Conservation (phyloP, 2,888 invertebrate species). For the Diaperis boleti region DNA sequence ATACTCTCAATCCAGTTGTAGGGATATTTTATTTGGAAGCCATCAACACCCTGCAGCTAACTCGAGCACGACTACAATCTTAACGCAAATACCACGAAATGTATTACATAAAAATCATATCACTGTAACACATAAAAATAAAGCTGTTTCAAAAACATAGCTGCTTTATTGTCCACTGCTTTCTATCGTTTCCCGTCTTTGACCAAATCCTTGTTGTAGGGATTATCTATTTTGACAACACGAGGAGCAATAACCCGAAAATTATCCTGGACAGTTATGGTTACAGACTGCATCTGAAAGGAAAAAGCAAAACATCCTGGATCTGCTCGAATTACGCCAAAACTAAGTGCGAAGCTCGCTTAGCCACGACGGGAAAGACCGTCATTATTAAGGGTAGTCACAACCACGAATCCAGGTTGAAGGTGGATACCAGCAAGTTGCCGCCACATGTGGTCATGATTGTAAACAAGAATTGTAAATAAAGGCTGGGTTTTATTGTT, state of each 20-base stretch:
- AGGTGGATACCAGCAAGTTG: neutral
- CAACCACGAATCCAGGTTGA: neutral
- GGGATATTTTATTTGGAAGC: too few relatives aligned
- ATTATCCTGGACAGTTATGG: constrained; percentile 37
- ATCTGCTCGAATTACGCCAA: constrained; percentile 52
- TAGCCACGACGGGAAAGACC: constrained; percentile 38
- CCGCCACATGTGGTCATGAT: neutral
- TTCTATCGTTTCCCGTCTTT: too few relatives aligned
- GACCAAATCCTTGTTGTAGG: constrained; percentile 19
- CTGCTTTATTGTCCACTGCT: too few relatives aligned
- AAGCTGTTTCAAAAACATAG: too few relatives aligned
- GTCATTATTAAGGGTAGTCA: neutral
- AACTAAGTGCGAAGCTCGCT: constrained; percentile 54
- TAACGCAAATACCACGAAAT: too few relatives aligned
- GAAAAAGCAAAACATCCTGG: constrained; percentile 46
- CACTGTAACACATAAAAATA: too few relatives aligned
- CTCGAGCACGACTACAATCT: too few relatives aligned
- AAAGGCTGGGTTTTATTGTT: constrained; percentile 1
- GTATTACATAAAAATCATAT: too few relatives aligned
- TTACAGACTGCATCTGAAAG: constrained; percentile 39
- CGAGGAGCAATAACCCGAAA: constrained; percentile 10
- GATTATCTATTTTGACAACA: constrained; percentile 17
- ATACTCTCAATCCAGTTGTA: too few relatives aligned
- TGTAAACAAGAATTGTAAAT: neutral
- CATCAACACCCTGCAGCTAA: too few relatives aligned